These are phyloP conservation scores for Bungarus multicinctus DNA, from an alignment of 2,113 vertebrate genomes.

Conservation along the genomic window DNA sequence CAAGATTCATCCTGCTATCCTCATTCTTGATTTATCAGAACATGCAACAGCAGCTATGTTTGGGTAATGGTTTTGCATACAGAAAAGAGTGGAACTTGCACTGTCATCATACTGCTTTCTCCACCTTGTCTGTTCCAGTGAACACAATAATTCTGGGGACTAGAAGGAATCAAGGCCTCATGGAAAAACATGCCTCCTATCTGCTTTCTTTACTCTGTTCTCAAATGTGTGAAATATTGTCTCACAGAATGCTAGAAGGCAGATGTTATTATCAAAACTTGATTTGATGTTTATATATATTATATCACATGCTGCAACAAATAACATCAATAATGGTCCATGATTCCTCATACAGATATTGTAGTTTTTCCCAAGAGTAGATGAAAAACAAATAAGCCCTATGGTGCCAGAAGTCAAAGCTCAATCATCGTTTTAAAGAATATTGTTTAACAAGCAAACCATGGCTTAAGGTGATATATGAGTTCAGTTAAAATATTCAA, in stretches of 20 bases:
- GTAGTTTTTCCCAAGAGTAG: neutral
- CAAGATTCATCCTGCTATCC: neutral
- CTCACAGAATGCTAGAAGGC: neutral
- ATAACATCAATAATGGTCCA: neutral
- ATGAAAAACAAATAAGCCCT: neutral
- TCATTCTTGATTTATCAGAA: neutral
- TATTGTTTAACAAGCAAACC: neutral
- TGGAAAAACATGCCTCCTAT: neutral
- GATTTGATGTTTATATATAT: neutral
- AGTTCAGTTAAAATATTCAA: neutral
- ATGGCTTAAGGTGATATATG: neutral
- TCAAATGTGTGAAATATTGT: neutral
- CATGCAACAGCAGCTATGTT: neutral
- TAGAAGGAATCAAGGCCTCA: neutral
- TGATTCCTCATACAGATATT: neutral
- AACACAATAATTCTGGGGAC: neutral
- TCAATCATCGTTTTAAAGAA: neutral
- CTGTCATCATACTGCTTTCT: neutral
- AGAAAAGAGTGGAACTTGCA: neutral
- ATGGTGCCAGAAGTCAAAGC: neutral
- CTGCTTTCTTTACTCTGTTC: neutral
- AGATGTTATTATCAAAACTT: neutral
- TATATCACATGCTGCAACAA: neutral
- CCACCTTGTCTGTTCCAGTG: neutral
- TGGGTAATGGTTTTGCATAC: neutral